Percentiles rank a stretch among this genome's conserved stretches.
Evolutionary conservation across 2,888 invertebrate species (phyloP).

Genomic region (Machimus rusticus): DNA sequence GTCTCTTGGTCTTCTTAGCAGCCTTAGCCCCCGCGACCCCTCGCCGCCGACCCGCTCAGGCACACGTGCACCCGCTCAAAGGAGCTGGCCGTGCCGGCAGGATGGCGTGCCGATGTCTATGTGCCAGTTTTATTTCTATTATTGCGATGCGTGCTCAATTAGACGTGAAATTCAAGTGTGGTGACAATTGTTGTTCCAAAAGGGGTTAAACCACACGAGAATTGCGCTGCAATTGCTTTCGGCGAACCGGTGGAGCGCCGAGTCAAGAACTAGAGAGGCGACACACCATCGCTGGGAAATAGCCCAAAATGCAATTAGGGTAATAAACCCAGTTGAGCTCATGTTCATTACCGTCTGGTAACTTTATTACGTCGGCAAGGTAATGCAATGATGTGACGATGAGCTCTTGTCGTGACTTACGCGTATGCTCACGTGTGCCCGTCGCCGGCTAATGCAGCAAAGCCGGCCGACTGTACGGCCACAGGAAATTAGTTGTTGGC

Average conservation of each 20-base stretch:
- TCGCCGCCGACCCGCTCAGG: background rate
- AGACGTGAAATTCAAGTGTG: conserved; percentile 45
- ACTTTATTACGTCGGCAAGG: conserved; percentile 45
- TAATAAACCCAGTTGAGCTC: conserved; percentile 46
- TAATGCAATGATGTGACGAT: conserved; percentile 35
- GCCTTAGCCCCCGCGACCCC: background rate
- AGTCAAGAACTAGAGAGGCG: conserved; percentile 36
- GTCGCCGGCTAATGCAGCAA: background rate
- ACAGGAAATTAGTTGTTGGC: conserved; percentile 32
- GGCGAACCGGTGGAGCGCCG: background rate
- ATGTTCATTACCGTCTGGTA: conserved; percentile 45
- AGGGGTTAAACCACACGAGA: conserved; percentile 41
- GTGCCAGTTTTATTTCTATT: conserved; percentile 38
- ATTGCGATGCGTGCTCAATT: conserved; percentile 47
- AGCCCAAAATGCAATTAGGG: conserved; percentile 48
- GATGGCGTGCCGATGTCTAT: conserved; percentile 32
- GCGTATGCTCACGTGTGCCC: background rate
- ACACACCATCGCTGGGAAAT: conserved; percentile 42
- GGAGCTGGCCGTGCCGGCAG: background rate
- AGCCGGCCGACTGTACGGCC: background rate
- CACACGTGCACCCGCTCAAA: conserved; percentile 23
- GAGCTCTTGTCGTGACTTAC: conserved; percentile 24
- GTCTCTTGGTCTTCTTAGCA: background rate
- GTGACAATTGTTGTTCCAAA: conserved; percentile 34
- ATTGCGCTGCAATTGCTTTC: conserved; percentile 7